Evolutionary conservation across 2,113 vertebrate species (phyloP).

Genomic region (Himantopus leucocephalus): DNA sequence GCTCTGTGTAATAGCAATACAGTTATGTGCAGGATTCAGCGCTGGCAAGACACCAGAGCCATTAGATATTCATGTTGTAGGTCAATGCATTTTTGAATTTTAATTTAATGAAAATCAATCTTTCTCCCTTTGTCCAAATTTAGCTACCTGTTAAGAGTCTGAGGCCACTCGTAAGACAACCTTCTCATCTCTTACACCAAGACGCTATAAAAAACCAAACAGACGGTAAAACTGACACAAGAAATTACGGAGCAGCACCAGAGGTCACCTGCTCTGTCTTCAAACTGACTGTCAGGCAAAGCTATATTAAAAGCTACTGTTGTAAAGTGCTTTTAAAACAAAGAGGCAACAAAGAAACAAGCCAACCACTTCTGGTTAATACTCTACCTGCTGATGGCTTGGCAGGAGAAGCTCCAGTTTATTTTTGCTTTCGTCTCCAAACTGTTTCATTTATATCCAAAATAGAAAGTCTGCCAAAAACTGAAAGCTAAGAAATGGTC

Average conservation of each 20-base stretch:
- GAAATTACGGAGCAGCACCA: background rate
- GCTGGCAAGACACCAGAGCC: background rate
- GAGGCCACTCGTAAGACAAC: background rate
- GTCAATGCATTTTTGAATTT: background rate
- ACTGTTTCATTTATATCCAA: background rate
- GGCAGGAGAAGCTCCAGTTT: background rate
- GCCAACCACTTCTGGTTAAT: background rate
- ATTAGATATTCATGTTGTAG: background rate
- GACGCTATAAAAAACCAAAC: background rate
- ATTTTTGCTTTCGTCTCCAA: background rate
- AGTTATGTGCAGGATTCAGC: background rate
- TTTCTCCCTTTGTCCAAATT: background rate
- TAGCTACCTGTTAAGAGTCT: background rate
- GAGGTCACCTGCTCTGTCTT: background rate
- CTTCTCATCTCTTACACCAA: background rate
- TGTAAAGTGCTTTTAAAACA: background rate
- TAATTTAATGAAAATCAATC: background rate
- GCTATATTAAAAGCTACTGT: background rate
- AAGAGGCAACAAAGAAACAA: background rate
- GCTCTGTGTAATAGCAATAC: background rate
- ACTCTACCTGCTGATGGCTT: background rate
- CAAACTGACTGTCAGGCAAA: background rate
- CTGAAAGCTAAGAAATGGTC: background rate
- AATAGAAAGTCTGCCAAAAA: background rate
- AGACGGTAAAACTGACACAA: background rate